These are phyloP conservation scores for Dipodomys spectabilis DNA, from an alignment of 2,113 vertebrate genomes.

Conservation along the genomic window DNA sequence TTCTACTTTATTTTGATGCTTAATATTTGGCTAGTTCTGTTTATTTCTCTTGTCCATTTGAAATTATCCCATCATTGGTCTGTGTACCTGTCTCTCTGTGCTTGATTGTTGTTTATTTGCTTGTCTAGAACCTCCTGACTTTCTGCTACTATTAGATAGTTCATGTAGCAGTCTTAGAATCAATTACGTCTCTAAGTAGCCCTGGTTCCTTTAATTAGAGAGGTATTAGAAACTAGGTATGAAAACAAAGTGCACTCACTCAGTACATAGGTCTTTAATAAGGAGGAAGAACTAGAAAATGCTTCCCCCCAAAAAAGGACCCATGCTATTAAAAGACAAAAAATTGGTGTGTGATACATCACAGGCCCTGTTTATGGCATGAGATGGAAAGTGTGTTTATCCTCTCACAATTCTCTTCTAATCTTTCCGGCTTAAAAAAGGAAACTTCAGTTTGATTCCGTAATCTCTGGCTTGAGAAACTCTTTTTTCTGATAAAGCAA, in stretches of 20 bases:
- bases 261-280: not conserved
- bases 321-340: not conserved
- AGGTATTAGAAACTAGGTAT: not conserved
- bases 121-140: not conserved
- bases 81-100: not conserved
- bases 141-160: not conserved
- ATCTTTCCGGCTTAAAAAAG: slow-evolving; percentile 7
- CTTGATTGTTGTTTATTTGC: not conserved
- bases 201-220: not conserved
- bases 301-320: not conserved
- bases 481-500: not conserved
- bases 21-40: not conserved
- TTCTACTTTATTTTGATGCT: not conserved
- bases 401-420: not conserved
- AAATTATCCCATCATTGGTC: not conserved
- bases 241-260: not conserved
- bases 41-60: not conserved
- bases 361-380: not conserved
- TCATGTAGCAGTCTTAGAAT: not conserved
- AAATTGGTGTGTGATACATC: not conserved
- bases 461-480: slow-evolving; percentile 9
- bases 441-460: slow-evolving; percentile 14
- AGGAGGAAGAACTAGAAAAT: not conserved
- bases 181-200: not conserved
- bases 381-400: not conserved